phyloP scores from a whole-genome alignment of 2,113 vertebrate species.

The Cricetomys ansorgei region DNA sequence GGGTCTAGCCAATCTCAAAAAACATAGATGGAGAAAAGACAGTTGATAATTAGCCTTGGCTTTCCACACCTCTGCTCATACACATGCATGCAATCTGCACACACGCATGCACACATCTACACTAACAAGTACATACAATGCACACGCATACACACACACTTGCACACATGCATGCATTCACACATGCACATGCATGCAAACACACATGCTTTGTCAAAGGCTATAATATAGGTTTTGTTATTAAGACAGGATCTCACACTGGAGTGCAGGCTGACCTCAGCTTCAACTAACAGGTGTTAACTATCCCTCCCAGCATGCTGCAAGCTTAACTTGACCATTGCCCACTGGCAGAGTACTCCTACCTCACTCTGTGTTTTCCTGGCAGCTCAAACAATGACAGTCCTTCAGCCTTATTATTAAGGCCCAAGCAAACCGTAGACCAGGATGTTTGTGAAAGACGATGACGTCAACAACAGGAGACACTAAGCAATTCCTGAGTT shows the following conservation, averaged over 20 bases:
- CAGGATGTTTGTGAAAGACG: not conserved
- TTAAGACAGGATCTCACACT: too few relatives aligned
- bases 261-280: not conserved
- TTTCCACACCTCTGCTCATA: not conserved
- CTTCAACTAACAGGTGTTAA: not conserved
- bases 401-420: not conserved
- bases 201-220: not conserved
- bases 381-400: not conserved
- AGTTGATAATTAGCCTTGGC: not conserved
- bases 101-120: not conserved
- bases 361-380: not conserved
- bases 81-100: not conserved
- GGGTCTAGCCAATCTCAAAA: not conserved
- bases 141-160: too few relatives aligned
- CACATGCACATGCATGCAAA: not conserved
- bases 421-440: not conserved
- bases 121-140: not conserved
- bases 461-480: not conserved
- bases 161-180: too few relatives aligned
- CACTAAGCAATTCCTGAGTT: not conserved
- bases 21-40: not conserved
- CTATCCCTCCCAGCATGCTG: not conserved
- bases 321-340: not conserved
- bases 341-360: not conserved
- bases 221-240: not conserved